Evolutionary conservation across 2,797 vertebrate genomes (phyloP), one percentile per base, ranked within the genome.

Genomic region (Threskiornis aethiopicus): DNA sequence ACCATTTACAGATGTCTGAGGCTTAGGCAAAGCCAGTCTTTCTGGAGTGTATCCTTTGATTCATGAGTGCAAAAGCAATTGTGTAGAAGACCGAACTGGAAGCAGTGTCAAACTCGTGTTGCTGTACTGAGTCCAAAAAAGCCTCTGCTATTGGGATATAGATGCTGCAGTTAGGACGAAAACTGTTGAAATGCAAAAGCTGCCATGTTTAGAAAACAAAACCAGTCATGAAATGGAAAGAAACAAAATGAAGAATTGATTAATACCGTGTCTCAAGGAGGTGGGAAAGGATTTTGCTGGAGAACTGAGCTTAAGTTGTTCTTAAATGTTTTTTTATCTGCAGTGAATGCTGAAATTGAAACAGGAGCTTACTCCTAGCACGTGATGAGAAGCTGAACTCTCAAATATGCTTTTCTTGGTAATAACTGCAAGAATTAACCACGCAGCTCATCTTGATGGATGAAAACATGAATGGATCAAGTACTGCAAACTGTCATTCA

Each of bases 101-200:
- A 69, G 28, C 0, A 0, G 5, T 7, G 24, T 75, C 28, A 16
- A 16, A 46, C 35, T 75, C 0, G 0, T 35, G 5, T 13, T 41
- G 35, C 41, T 81, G 25, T 42, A 12, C 31, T 0, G 2, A 44
- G 41, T n/a, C 58, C 44, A 47, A 20, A 52, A 62, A 75, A 75
- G 6, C 11, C 7, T 24, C 46, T 72, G 20, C 52, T 87, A 2
- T 0, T 49, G 81, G 35, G 51, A 7, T 35, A 5, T 22, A 35
- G 35, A 4, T 75, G 44, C 25, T 82, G 58, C 28, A 49, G 33
- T 49, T 83, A 28, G 46, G 15, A 35, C 86, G 57, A 37, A 61
- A 88, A 28, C 28, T 51, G 11, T 22, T 52, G 37, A 58, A 57
- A 31, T 76, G 65, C 41, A 39, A 51, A 64, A 77, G n/a, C 28